Percentiles rank a stretch among this genome's conserved stretches.
Evolutionary conservation across 2,113 vertebrate species (phyloP).

Genomic region (Mus spicilegus): DNA sequence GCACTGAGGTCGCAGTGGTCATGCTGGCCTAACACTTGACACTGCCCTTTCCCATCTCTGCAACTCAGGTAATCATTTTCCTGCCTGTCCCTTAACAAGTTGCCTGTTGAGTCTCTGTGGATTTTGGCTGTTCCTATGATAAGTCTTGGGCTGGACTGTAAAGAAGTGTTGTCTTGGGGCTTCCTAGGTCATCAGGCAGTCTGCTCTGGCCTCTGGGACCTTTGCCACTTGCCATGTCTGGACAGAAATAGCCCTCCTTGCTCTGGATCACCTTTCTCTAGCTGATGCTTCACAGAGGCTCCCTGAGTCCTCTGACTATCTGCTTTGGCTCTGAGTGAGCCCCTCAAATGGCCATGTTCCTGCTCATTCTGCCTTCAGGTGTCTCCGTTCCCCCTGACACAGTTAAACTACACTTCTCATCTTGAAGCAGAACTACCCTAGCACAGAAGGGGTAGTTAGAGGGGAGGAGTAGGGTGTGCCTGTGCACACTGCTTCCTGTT

Average conservation of each 20-base stretch:
- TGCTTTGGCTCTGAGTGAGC: background rate
- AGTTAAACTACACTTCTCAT: background rate
- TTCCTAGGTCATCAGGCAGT: background rate
- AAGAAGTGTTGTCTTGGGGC: background rate
- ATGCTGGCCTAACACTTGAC: background rate
- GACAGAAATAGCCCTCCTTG: background rate
- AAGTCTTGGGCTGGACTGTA: background rate
- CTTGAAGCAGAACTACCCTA: background rate
- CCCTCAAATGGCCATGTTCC: background rate
- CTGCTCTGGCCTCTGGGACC: background rate
- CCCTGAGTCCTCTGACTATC: background rate
- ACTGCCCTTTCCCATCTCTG: background rate
- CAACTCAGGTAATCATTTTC: background rate
- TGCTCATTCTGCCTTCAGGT: background rate
- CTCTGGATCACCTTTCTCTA: background rate
- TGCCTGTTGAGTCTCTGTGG: background rate
- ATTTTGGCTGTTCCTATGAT: background rate
- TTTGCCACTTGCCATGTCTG: background rate
- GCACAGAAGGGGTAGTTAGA: background rate
- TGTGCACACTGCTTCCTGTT: background rate
- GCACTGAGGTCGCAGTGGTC: background rate
- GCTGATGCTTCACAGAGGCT: background rate
- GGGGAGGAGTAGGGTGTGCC: background rate
- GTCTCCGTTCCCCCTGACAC: background rate
- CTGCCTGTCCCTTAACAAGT: background rate